A percentile compares a stretch with the other conserved stretches of the same genome.
phyloP scores from a whole-genome alignment of 23 tunicate genomes.

The Halocynthia roretzi region DNA sequence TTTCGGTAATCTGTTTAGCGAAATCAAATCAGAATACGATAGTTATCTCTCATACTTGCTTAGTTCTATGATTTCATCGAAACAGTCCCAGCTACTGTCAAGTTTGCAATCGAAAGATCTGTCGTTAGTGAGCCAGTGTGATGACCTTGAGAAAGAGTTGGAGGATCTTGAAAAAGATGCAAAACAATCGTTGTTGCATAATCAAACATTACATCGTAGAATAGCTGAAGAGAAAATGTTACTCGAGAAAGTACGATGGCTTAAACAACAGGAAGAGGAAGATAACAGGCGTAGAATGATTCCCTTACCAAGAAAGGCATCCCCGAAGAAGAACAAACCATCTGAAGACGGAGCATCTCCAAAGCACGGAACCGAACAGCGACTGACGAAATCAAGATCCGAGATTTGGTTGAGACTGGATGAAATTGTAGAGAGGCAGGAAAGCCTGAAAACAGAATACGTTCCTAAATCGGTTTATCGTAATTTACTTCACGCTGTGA shows the following conservation, averaged over 20 bases:
- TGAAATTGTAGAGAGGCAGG: slow-evolving; percentile 30
- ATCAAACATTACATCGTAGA: slow-evolving; percentile 6
- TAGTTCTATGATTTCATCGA: slow-evolving; percentile 30
- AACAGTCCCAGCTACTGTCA: slow-evolving; percentile 30
- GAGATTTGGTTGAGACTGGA: slow-evolving; percentile 55
- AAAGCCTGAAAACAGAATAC: slow-evolving; percentile 28
- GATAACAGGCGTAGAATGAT: slow-evolving; percentile 14
- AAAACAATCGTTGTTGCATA: slow-evolving; percentile 20
- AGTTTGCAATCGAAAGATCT: slow-evolving; percentile 39
- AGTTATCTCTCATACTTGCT: slow-evolving; percentile 42
- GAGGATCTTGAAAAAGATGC: slow-evolving; percentile 41
- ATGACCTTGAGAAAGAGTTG: slow-evolving; percentile 31
- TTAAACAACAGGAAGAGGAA: slow-evolving; percentile 14
- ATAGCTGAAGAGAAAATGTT: neutral
- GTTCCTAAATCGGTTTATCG: slow-evolving; percentile 54
- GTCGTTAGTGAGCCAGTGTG: slow-evolving; percentile 5
- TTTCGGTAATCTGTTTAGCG: slow-evolving; percentile 43
- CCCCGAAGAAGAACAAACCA: slow-evolving; percentile 1
- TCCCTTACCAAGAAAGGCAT: neutral
- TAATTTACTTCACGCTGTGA: slow-evolving; percentile 60
- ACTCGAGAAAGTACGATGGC: neutral
- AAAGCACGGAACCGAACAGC: slow-evolving; percentile 3
- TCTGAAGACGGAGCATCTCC: slow-evolving; percentile 14
- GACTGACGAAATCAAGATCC: slow-evolving; percentile 19
- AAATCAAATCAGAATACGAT: slow-evolving; percentile 69